A percentile compares a stretch with the other conserved stretches of the same genome.
Conservation (phyloP, 35 echinoderm and acorn worm genomes). For the Stichopus chloronotus region DNA sequence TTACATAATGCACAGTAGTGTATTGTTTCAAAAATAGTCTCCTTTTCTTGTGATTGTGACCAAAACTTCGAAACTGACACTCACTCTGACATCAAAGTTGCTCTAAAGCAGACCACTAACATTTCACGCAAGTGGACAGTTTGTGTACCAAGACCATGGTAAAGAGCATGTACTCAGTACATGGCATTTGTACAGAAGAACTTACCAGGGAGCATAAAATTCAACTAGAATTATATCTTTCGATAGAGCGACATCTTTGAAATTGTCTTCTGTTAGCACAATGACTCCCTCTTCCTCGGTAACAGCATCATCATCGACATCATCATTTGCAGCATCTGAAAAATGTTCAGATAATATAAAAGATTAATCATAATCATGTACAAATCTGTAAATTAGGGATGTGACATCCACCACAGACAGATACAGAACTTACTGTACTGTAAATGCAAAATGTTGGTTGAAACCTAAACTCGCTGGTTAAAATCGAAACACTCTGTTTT, state of each 20-base stretch:
- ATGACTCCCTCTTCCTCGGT: conserved; percentile 79
- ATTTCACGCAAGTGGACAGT: no score
- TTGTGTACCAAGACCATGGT: no score
- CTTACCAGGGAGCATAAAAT: conserved; percentile 98
- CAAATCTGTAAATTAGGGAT: not conserved
- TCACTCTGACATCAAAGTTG: no score
- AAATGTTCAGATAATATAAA: not conserved
- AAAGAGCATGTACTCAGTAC: no score
- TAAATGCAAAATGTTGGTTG: not conserved
- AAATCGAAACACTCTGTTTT: no score
- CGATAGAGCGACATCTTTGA: conserved; percentile 74
- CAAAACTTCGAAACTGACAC: no score
- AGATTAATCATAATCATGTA: not conserved
- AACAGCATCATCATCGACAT: not conserved
- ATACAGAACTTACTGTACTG: not conserved
- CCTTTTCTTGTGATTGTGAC: no score
- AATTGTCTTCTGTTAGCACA: conserved; percentile 81
- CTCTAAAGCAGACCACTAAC: no score
- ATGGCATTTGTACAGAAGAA: not conserved
- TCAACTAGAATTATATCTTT: conserved; percentile 91
- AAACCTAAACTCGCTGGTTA: no score
- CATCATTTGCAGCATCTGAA: not conserved
- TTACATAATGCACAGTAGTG: no score
- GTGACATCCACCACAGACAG: not conserved
- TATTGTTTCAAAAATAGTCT: no score